Evolutionary conservation across 2,888 invertebrate genomes (phyloP).

Genomic region (Loripinus fragilis): DNA sequence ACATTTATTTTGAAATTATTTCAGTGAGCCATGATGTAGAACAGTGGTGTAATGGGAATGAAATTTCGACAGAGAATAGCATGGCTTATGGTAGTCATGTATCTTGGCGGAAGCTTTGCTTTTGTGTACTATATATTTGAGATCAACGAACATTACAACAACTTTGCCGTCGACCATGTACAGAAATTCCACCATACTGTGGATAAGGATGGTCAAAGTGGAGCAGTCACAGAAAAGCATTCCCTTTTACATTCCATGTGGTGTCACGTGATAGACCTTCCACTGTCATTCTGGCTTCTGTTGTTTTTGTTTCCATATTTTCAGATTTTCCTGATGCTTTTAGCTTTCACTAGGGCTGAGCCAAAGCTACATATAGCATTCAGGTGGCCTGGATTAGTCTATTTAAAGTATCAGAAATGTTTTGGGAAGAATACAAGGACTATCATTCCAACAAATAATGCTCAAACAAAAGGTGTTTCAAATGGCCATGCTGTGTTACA

Average conservation of each 20-base stretch:
- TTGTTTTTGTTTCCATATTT: conserved; percentile 76
- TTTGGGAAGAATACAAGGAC: conserved; percentile 35
- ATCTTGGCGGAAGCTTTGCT: conserved; percentile 73
- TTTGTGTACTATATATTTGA: conserved; percentile 80
- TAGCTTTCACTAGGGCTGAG: conserved; percentile 79
- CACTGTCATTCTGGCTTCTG: conserved; percentile 74
- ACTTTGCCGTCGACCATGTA: conserved; percentile 78
- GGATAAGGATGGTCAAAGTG: conserved; percentile 24
- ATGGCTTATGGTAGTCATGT: conserved; percentile 75
- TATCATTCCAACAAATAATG: conserved; percentile 24
- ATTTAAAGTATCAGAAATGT: conserved; percentile 64
- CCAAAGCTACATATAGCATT: conserved; percentile 76
- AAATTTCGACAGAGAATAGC: conserved; percentile 81
- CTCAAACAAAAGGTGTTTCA: conserved; percentile 41
- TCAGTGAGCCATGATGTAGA: not conserved
- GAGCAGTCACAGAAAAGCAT: conserved; percentile 24
- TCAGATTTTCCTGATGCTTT: conserved; percentile 75
- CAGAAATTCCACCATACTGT: conserved; percentile 65
- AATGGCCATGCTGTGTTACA: conserved; percentile 73
- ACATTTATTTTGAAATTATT: too few species aligned
- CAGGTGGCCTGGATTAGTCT: conserved; percentile 77
- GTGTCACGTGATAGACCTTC: conserved; percentile 77
- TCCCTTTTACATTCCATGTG: conserved; percentile 52
- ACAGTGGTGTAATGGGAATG: conserved; percentile 59
- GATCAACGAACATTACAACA: conserved; percentile 78